These are phyloP conservation scores for Littorina saxatilis DNA, from an alignment of 1,140 invertebrate species.

Conservation along the genomic window DNA sequence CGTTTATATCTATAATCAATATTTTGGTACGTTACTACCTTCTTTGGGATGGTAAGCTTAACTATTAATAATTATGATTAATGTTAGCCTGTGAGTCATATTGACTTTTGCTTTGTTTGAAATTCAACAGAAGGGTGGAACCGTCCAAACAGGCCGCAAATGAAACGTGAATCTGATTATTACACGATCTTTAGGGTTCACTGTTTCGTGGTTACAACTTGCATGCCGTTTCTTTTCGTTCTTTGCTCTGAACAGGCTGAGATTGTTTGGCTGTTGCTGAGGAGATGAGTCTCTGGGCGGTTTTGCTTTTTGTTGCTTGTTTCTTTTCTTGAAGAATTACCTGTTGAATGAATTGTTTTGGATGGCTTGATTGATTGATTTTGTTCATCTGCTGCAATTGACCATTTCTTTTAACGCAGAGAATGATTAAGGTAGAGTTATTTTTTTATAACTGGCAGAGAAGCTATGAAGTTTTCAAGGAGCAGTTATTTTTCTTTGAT, in stretches of 20 bases:
- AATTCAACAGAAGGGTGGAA: background rate
- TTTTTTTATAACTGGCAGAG: too few relatives aligned
- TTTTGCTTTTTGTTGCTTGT: background rate
- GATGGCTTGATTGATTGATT: too few relatives aligned
- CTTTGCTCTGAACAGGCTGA: background rate
- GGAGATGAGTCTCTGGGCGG: background rate
- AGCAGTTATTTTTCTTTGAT: too few relatives aligned
- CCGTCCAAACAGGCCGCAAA: background rate
- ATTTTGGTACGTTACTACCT: too few relatives aligned
- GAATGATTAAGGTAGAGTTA: too few relatives aligned
- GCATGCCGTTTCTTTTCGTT: background rate
- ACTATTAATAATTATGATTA: background rate
- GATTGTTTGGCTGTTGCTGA: background rate
- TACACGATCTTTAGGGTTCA: background rate
- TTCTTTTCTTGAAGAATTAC: too few relatives aligned
- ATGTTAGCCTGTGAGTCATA: background rate
- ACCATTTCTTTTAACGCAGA: too few relatives aligned
- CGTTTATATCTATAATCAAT: too few relatives aligned
- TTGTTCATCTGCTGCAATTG: too few relatives aligned
- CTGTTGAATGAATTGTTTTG: too few relatives aligned
- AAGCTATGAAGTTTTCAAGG: too few relatives aligned
- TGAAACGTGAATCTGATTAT: conserved; percentile 7
- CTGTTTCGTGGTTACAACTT: background rate
- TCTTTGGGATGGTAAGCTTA: background rate
- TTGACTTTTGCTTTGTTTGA: background rate